Evolutionary conservation across 1,140 invertebrate species (phyloP).

Genomic region (Drosophila prosaltans): DNA sequence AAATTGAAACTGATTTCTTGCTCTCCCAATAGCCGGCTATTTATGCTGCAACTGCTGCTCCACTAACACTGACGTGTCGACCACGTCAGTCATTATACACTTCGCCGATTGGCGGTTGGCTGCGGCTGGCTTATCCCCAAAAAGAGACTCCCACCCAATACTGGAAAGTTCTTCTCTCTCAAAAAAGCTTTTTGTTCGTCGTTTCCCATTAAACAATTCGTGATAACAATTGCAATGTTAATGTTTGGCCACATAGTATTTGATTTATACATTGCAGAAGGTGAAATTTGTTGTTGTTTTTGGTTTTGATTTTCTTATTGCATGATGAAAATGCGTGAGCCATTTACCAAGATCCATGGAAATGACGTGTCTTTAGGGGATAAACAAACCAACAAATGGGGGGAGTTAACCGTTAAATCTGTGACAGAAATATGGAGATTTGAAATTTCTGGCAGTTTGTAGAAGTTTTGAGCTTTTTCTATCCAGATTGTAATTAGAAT

Average conservation of each 20-base stretch:
- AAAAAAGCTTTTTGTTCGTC: not conserved
- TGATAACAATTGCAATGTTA: slow-evolving; percentile 4
- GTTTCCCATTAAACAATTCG: not conserved
- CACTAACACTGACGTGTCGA: slow-evolving; percentile 60
- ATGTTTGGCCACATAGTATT: slow-evolving; percentile 4
- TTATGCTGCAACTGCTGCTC: slow-evolving; percentile 50
- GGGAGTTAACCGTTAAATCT: not conserved
- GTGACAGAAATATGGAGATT: too few relatives aligned
- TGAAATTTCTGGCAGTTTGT: not conserved
- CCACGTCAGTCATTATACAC: slow-evolving; percentile 61
- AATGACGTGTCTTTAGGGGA: not conserved
- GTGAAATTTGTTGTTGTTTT: not conserved
- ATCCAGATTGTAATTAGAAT: not conserved
- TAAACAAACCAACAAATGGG: not conserved
- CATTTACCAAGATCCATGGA: not conserved
- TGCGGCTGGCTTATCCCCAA: not conserved
- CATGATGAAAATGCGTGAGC: slow-evolving; percentile 7
- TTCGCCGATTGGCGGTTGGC: slow-evolving; percentile 14
- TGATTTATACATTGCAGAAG: not conserved
- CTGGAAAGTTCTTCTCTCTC: slow-evolving; percentile 4
- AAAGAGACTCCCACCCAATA: slow-evolving; percentile 3
- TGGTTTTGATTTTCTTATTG: not conserved
- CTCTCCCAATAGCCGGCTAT: slow-evolving; percentile 58
- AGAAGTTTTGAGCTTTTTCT: not conserved
- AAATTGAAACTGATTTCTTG: slow-evolving; percentile 64